Conservation (phyloP, 1,140 invertebrate species). For the Hylyphantes graminicola region DNA sequence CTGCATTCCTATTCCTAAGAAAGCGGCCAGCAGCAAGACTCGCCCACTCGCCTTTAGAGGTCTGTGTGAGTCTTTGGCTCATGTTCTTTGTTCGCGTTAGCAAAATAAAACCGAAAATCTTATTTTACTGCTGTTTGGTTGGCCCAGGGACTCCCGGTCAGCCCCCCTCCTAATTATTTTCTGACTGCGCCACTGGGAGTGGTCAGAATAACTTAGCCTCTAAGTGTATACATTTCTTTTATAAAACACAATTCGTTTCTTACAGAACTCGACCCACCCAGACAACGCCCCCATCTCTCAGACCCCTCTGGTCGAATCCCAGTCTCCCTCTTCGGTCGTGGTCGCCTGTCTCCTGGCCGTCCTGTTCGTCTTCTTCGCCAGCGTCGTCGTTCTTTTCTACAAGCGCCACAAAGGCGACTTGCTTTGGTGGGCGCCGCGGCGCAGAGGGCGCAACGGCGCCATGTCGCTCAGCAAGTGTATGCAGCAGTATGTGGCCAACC, state of each 20-base stretch:
- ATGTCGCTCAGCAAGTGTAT: conserved; percentile 57
- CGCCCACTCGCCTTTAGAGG: too few relatives aligned
- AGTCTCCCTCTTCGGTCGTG: background rate
- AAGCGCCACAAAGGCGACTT: background rate
- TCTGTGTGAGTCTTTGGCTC: too few relatives aligned
- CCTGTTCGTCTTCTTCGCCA: background rate
- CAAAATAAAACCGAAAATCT: too few relatives aligned
- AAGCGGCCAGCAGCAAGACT: too few relatives aligned
- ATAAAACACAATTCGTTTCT: background rate
- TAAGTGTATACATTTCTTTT: too few relatives aligned
- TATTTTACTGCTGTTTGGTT: too few relatives aligned
- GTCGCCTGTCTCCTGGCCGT: background rate
- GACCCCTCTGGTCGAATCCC: background rate
- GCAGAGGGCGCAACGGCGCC: background rate
- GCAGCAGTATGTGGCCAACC: conserved; percentile 62
- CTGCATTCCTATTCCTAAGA: too few relatives aligned
- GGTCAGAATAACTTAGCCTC: too few relatives aligned
- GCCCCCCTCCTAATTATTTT: too few relatives aligned
- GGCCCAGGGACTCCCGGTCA: too few relatives aligned
- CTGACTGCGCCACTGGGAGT: too few relatives aligned
- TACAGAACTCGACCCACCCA: conserved; percentile 7
- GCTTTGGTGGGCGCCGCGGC: background rate
- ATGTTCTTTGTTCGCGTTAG: too few relatives aligned
- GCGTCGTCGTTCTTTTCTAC: background rate
- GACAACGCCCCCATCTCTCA: background rate